Percentiles rank a stretch among this genome's conserved stretches.
phyloP scores from a whole-genome alignment of 2,888 invertebrate genomes.

The Tetragonisca angustula region DNA sequence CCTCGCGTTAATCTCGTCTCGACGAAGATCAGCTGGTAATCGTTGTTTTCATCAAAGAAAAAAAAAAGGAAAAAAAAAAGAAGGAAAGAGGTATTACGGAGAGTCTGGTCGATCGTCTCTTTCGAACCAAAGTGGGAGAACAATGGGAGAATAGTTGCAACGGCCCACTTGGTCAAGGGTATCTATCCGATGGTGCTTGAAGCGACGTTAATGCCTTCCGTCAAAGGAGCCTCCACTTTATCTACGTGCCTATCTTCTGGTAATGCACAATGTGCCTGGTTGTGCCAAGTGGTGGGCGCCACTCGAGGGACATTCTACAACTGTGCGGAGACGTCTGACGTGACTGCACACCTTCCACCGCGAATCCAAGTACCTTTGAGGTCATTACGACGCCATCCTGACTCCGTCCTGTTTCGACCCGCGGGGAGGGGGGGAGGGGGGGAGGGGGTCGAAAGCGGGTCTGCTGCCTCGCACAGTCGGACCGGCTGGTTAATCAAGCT shows the following conservation, averaged over 20 bases:
- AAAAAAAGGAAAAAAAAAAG: not conserved
- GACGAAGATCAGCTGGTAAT: not conserved
- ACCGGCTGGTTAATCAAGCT: conserved; percentile 66
- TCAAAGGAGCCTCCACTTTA: conserved; percentile 61
- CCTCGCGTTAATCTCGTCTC: not conserved
- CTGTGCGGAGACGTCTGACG: conserved; percentile 55
- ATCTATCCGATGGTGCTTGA: conserved; percentile 34
- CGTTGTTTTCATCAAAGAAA: not conserved
- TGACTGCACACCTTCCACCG: conserved; percentile 58
- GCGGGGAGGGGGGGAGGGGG: too few relatives aligned
- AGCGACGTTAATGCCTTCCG: conserved; percentile 60
- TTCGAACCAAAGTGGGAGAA: not conserved
- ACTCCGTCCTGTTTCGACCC: conserved; percentile 46
- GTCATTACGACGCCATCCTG: conserved; percentile 53
- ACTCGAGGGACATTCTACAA: conserved; percentile 58
- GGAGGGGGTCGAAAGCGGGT: conserved; percentile 14
- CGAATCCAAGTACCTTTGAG: conserved; percentile 63
- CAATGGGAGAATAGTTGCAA: conserved; percentile 3
- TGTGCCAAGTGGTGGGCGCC: conserved; percentile 40
- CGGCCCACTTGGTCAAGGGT: not conserved
- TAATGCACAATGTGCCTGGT: conserved; percentile 55
- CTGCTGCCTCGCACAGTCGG: conserved; percentile 34
- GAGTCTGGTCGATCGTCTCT: not conserved
- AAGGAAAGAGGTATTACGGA: not conserved
- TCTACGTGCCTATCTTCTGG: conserved; percentile 45